These are phyloP conservation scores for Ceratosolen solmsi DNA, from an alignment of 1,140 invertebrate species.

Conservation along the genomic window DNA sequence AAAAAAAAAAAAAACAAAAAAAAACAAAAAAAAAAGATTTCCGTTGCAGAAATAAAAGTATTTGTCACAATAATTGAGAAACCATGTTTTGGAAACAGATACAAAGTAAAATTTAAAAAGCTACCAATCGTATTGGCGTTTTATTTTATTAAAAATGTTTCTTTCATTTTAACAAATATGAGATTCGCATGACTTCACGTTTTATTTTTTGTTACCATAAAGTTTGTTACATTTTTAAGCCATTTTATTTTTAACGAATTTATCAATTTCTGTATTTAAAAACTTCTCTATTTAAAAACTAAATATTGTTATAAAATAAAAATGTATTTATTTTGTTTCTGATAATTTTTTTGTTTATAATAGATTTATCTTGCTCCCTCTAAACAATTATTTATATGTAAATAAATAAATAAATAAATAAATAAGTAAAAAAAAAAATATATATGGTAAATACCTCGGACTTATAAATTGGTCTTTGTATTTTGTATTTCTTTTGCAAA, in stretches of 20 bases:
- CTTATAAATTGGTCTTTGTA: too few relatives aligned
- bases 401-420: too few relatives aligned
- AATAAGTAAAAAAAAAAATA: too few relatives aligned
- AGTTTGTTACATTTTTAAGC: background rate
- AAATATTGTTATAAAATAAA: too few relatives aligned
- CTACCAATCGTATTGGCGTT: background rate
- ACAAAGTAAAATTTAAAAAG: background rate
- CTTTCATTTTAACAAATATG: too few relatives aligned
- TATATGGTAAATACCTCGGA: too few relatives aligned
- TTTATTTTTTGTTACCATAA: background rate
- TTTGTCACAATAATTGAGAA: conserved; percentile 12
- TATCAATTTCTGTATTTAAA: background rate
- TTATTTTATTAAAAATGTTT: background rate
- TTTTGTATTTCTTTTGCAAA: too few relatives aligned
- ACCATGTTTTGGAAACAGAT: background rate
- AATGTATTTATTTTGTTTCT: background rate
- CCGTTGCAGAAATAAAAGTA: background rate
- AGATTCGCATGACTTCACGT: background rate
- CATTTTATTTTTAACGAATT: background rate
- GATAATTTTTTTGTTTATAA: background rate
- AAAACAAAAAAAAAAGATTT: background rate
- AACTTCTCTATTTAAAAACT: too few relatives aligned
- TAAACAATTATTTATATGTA: too few relatives aligned
- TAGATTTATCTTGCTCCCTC: too few relatives aligned
- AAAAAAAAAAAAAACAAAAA: too few relatives aligned